A percentile compares a stretch with the other conserved stretches of the same genome.
Evolutionary conservation across 2,888 invertebrate genomes (phyloP).

Genomic region (Chrysina gloriosa): DNA sequence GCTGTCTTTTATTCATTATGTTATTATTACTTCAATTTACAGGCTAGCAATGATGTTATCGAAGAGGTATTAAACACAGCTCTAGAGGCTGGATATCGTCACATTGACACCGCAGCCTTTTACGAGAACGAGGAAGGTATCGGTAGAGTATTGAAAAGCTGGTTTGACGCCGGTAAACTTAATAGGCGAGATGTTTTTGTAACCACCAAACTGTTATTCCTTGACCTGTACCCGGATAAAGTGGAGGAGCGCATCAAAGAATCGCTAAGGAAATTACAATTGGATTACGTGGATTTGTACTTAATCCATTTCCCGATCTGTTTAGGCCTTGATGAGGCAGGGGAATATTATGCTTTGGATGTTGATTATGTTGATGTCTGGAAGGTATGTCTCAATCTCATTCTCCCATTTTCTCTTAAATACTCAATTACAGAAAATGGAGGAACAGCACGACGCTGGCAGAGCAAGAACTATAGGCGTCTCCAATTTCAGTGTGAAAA

Average conservation of each 20-base stretch:
- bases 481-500: slow-evolving; percentile 83
- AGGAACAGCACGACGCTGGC: slow-evolving; percentile 28
- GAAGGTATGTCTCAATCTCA: neutral
- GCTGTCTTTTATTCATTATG: too few species aligned
- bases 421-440: slow-evolving; percentile 25
- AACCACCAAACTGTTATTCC: slow-evolving; percentile 80
- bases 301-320: slow-evolving; percentile 81
- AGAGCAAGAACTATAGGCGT: slow-evolving; percentile 72
- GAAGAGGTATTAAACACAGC: slow-evolving; percentile 75
- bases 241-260: slow-evolving; percentile 73
- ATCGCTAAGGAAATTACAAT: slow-evolving; percentile 75
- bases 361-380: slow-evolving; percentile 57
- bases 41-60: slow-evolving; percentile 75
- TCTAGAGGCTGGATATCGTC: slow-evolving; percentile 80
- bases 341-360: neutral
- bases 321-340: slow-evolving; percentile 70
- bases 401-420: too few species aligned
- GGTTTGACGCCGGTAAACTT: slow-evolving; percentile 74
- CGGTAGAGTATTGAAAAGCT: slow-evolving; percentile 76
- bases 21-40: too few species aligned
- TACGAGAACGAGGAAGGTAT: slow-evolving; percentile 81
- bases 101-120: slow-evolving; percentile 81
- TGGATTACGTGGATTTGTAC: slow-evolving; percentile 84
- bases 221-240: slow-evolving; percentile 70
- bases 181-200: slow-evolving; percentile 83